These are phyloP conservation scores for Sphaeridia pumilis DNA, from an alignment of 2,888 invertebrate genomes.

Conservation along the genomic window DNA sequence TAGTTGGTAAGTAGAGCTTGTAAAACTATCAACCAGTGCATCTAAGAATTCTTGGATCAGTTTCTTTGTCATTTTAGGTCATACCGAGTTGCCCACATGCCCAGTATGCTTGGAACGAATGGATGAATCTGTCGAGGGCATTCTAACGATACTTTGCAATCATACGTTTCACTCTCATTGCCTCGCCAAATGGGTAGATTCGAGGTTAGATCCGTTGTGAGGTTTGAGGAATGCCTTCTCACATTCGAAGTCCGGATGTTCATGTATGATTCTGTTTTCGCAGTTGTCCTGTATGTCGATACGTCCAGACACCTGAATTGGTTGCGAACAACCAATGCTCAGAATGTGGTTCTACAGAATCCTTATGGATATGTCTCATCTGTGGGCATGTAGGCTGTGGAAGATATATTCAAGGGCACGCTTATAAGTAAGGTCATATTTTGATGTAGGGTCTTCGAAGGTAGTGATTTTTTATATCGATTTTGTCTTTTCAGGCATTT, in stretches of 20 bases:
- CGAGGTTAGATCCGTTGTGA: slow-evolving; percentile 43
- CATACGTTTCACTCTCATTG: slow-evolving; percentile 96
- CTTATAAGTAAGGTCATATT: slow-evolving; percentile 50
- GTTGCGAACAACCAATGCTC: slow-evolving; percentile 57
- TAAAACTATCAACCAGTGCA: not conserved
- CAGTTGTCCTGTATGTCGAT: slow-evolving; percentile 95
- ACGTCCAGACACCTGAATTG: slow-evolving; percentile 70
- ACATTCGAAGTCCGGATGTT: not conserved
- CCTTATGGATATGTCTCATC: slow-evolving; percentile 96
- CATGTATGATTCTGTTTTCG: slow-evolving; percentile 19
- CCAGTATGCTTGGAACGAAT: slow-evolving; percentile 92
- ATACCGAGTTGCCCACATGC: slow-evolving; percentile 93
- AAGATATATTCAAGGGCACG: slow-evolving; percentile 78
- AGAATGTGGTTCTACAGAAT: slow-evolving; percentile 57
- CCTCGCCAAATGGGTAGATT: slow-evolving; percentile 90
- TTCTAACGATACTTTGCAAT: slow-evolving; percentile 93
- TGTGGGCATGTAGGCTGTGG: slow-evolving; percentile 99
- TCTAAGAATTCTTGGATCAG: not conserved
- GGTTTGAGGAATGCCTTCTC: not conserved
- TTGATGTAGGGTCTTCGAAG: not conserved
- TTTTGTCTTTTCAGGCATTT: slow-evolving; percentile 57
- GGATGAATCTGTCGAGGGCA: slow-evolving; percentile 98
- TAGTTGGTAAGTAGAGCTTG: slow-evolving; percentile 26
- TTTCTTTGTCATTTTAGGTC: slow-evolving; percentile 54
- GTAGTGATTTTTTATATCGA: not conserved